Base-by-base conservation (phyloP, 92 coral and sea anemone genomes). In the Pocillopora grandis region DNA sequence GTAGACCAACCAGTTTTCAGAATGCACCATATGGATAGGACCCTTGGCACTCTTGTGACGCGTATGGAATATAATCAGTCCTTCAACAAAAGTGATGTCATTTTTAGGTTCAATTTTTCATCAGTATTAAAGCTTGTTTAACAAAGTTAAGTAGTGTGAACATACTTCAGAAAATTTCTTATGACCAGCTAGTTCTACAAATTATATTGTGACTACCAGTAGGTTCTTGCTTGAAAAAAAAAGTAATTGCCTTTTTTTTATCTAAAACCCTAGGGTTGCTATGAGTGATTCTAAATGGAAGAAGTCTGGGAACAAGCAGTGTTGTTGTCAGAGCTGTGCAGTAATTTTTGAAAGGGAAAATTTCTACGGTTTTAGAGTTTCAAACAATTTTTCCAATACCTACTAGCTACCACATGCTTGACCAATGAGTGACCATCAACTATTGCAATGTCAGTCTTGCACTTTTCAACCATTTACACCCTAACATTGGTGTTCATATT, bases 1-100 rank as follows among this genome's bases (percentile, higher is more conserved):
- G 78, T 96, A 96, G 9, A 96, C 93, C 49, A 92, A 88, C 99
- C 99, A 96, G 89, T 96, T 95, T 85, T 96, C 99, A 13, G 99
- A 94, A 84, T 96, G 99, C 2, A 96, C 98, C 92, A 96, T 88
- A 76, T 94, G 96, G 20, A 96, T 72, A 7, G 99, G 99, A 12
- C 98, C 99, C 66, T 90, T 92, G 17, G 98, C 98, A 90, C 92
- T 96, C 87, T 95, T 96, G 84, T 96, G 99, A 7, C 99, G 93
- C 76, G 90, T 91, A 74, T 96, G 95, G 85, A 90, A 93, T 20
- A 96, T 77, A 11, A 96, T 88, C 67, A 90, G 72, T 9, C 99
- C 99, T 96, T 42, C 4, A 82, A 52, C 42, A 75, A 55, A 58
- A 21, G 42, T 17, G 10, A 58, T 35, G 17, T 19, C 17, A 42